Conservation (phyloP, 2,888 invertebrate genomes). For the Acleris holmiana region DNA sequence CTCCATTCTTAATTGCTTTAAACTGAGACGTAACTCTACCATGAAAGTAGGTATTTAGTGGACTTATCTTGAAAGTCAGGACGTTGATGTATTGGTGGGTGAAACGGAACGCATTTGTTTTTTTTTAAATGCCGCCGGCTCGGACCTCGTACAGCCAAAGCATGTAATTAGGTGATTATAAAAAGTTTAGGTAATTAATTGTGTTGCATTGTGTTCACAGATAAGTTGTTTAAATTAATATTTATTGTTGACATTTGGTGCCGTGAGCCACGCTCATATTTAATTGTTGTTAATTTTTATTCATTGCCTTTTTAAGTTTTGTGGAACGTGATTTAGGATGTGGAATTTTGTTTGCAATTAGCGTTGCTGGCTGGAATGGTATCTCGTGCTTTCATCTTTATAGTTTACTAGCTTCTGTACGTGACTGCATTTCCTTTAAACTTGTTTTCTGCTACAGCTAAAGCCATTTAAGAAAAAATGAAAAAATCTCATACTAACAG, state of each 20-base stretch:
- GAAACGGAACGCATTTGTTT: conserved; percentile 59
- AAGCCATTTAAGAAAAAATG: no score
- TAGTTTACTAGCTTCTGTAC: background rate
- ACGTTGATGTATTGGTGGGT: conserved; percentile 75
- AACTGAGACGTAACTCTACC: conserved; percentile 80
- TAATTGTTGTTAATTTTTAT: conserved; percentile 55
- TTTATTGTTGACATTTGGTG: conserved; percentile 77
- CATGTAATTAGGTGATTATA: conserved; percentile 75
- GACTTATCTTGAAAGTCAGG: conserved; percentile 63
- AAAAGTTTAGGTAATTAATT: conserved; percentile 79
- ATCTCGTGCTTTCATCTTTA: conserved; percentile 8
- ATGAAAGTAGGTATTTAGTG: conserved; percentile 76
- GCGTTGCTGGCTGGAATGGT: conserved; percentile 38
- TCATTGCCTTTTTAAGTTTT: conserved; percentile 46
- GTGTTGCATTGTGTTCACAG: conserved; percentile 57
- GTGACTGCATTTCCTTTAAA: no score
- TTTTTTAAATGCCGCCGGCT: conserved; percentile 48
- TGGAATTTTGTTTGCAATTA: conserved; percentile 47
- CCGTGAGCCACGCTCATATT: conserved; percentile 60
- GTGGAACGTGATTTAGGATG: conserved; percentile 40
- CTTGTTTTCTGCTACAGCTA: no score
- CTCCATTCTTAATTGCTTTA: conserved; percentile 80
- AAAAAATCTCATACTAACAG: no score
- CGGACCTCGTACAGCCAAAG: conserved; percentile 55
- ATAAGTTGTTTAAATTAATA: conserved; percentile 68